phyloP scores from a whole-genome alignment of 2,113 vertebrate species.

The Gasterosteus aculeatus region DNA sequence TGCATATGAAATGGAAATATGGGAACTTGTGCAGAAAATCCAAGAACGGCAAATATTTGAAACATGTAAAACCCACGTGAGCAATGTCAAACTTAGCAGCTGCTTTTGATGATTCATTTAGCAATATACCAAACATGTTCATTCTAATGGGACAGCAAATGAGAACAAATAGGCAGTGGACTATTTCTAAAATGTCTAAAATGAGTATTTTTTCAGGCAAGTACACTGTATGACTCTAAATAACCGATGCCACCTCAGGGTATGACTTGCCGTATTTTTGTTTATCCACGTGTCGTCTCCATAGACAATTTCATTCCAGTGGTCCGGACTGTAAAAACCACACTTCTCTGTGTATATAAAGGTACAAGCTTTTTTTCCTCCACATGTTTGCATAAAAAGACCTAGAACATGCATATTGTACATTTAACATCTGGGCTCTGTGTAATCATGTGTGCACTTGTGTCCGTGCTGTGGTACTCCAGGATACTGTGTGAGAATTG shows the following conservation, averaged over 20 bases:
- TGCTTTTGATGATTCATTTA: constrained; percentile 18
- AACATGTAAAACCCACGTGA: not conserved
- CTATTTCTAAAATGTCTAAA: not conserved
- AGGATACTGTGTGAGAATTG: constrained; percentile 49
- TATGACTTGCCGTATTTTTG: not conserved
- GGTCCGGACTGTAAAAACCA: not conserved
- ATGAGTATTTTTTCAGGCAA: not conserved
- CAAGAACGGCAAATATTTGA: not conserved
- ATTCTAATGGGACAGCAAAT: not conserved
- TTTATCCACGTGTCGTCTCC: not conserved
- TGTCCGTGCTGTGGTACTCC: not conserved
- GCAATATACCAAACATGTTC: not conserved
- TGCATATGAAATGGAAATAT: constrained; percentile 14
- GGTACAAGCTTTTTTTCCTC: not conserved
- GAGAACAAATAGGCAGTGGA: not conserved
- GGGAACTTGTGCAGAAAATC: constrained; percentile 15
- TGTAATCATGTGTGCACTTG: constrained; percentile 5
- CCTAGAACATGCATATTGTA: constrained; percentile 20
- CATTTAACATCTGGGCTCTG: constrained; percentile 31
- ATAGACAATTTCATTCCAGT: not conserved
- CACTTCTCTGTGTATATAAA: not conserved
- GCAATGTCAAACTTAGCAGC: constrained; percentile 9
- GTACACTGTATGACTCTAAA: not conserved
- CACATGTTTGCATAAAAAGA: too few species aligned
- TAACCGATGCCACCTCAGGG: not conserved